A percentile compares a stretch with the other conserved stretches of the same genome.
These are phyloP conservation scores for Dynastes tityus DNA, from an alignment of 2,888 invertebrate species.

Conservation along the genomic window DNA sequence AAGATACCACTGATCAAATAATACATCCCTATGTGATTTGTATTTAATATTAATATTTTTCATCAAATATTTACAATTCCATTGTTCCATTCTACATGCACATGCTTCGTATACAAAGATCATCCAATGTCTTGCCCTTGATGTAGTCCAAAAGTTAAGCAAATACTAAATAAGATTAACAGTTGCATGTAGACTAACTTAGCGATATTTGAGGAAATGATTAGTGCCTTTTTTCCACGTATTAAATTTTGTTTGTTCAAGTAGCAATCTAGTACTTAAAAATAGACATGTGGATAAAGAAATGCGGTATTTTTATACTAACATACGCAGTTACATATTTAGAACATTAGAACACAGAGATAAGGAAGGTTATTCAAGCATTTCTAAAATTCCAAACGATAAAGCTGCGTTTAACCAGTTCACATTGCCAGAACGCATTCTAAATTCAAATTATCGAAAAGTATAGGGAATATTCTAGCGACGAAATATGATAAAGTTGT, in stretches of 20 bases:
- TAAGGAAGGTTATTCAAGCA: neutral
- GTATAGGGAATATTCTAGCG: neutral
- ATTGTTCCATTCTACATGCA: constrained; percentile 1
- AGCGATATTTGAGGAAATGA: constrained; percentile 16
- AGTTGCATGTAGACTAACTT: neutral
- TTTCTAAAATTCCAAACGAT: constrained; percentile 1
- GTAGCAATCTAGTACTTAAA: neutral
- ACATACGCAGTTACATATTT: constrained; percentile 1
- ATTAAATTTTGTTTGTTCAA: constrained; percentile 5
- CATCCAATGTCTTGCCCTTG: neutral
- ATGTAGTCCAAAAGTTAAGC: constrained; percentile 16
- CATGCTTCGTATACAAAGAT: neutral
- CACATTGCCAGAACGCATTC: too few species aligned
- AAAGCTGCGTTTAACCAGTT: neutral
- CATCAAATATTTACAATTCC: neutral
- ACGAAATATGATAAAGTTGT: neutral
- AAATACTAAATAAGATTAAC: constrained; percentile 19
- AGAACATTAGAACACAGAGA: neutral
- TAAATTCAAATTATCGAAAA: too few species aligned
- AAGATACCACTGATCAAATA: too few species aligned
- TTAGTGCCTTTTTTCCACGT: constrained; percentile 12
- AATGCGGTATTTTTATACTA: constrained; percentile 8
- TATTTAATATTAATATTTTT: neutral
- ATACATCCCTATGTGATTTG: neutral
- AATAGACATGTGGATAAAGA: constrained; percentile 9